Percentiles rank a stretch among this genome's conserved stretches.
Conservation (phyloP, 2,888 invertebrate species). For the Folsomia manolachei region DNA sequence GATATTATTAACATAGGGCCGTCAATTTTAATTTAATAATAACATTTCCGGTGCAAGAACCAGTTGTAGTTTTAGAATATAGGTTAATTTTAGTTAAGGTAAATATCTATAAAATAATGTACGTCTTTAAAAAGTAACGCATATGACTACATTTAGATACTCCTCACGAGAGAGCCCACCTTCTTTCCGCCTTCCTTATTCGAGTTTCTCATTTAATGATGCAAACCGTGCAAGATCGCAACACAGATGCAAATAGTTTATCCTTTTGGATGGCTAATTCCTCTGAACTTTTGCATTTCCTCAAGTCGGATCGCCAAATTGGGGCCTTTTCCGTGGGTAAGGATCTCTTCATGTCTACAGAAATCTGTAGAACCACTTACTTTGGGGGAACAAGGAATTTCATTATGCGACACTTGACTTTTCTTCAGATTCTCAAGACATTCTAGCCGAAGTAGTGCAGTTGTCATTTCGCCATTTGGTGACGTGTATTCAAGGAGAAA, state of each 20-base stretch:
- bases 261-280: conserved; percentile 97
- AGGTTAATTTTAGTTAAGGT: too few species aligned
- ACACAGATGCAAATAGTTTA: conserved; percentile 78
- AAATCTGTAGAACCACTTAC: too few species aligned
- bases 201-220: conserved; percentile 68
- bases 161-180: conserved; percentile 86
- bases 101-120: too few species aligned
- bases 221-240: conserved; percentile 64
- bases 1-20: too few species aligned
- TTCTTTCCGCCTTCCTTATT: conserved; percentile 82
- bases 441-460: conserved; percentile 89
- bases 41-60: too few species aligned
- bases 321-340: conserved; percentile 77
- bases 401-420: too few species aligned
- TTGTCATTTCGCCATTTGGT: conserved; percentile 72
- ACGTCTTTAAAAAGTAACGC: too few species aligned
- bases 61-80: too few species aligned
- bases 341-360: too few species aligned
- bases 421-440: conserved; percentile 76
- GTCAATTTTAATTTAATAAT: too few species aligned
- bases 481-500: conserved; percentile 62
- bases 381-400: too few species aligned
- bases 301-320: conserved; percentile 92
- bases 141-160: too few species aligned
- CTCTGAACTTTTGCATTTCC: conserved; percentile 90